Conservation (phyloP, 2,888 invertebrate genomes). For the Galerucella nymphaeae region DNA sequence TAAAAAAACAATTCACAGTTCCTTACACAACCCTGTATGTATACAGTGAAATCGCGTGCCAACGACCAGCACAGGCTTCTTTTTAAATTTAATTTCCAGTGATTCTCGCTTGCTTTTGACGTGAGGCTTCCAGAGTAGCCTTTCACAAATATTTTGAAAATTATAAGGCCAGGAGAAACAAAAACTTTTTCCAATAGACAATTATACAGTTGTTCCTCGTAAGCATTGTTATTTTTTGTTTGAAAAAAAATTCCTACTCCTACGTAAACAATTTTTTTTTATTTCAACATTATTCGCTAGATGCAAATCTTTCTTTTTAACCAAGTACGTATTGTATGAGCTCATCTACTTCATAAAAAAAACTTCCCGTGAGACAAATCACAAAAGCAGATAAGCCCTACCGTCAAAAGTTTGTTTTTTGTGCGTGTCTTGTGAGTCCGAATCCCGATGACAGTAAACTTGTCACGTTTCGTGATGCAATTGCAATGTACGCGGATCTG, state of each 20-base stretch:
- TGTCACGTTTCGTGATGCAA: constrained; percentile 48
- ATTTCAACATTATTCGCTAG: constrained; percentile 24
- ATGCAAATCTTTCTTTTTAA: constrained; percentile 22
- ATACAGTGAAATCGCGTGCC: no score
- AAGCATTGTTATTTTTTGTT: neutral
- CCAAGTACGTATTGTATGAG: constrained; percentile 15
- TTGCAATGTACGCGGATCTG: constrained; percentile 31
- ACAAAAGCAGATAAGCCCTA: constrained; percentile 30
- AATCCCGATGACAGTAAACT: constrained; percentile 39
- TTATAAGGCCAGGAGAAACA: no score
- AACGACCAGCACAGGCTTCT: no score
- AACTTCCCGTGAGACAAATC: constrained; percentile 43
- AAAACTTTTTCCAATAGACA: no score
- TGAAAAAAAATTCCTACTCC: neutral
- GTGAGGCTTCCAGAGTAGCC: no score
- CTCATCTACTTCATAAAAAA: constrained; percentile 29
- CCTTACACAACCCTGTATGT: no score
- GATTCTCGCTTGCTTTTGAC: no score
- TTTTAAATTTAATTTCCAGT: no score
- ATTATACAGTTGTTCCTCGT: neutral
- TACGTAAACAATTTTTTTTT: constrained; percentile 4
- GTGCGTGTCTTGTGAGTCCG: constrained; percentile 31
- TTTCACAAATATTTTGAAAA: no score
- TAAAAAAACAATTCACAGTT: no score
- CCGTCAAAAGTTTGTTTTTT: constrained; percentile 32